Percentiles rank a stretch among this genome's conserved stretches.
Conservation (phyloP, 2,888 invertebrate species). For the Drosophila acutilabella region DNA sequence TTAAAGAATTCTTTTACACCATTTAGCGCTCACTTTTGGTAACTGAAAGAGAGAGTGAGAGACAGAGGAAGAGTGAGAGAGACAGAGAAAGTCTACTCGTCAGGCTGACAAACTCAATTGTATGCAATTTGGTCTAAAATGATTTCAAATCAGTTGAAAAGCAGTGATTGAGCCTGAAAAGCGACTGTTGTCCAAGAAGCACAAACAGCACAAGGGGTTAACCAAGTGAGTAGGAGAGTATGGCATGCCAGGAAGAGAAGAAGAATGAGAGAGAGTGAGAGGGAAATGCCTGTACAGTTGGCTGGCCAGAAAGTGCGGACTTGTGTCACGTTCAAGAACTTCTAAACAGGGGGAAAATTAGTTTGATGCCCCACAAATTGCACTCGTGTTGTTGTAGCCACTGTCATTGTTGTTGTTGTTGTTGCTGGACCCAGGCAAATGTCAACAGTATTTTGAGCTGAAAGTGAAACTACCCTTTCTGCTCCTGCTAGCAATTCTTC, state of each 20-base stretch:
- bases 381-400: conserved; percentile 6
- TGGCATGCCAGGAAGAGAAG: not conserved
- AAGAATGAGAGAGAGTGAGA: not conserved
- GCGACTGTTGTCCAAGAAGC: conserved; percentile 7
- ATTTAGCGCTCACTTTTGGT: not conserved
- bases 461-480: conserved; percentile 67
- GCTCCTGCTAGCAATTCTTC: not conserved
- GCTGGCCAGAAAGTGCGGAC: conserved; percentile 65
- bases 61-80: not conserved
- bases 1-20: not conserved
- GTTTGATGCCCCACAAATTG: conserved; percentile 63
- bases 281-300: conserved; percentile 36
- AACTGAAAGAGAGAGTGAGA: not conserved
- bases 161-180: conserved; percentile 36
- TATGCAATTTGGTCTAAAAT: conserved; percentile 77
- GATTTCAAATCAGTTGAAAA: conserved; percentile 75
- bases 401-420: conserved; percentile 1
- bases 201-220: not conserved
- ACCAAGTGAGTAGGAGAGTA: no score
- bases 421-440: conserved; percentile 43
- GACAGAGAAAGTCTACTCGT: not conserved
- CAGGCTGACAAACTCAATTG: conserved; percentile 68
- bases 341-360: conserved; percentile 77
- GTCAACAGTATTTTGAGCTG: conserved; percentile 74
- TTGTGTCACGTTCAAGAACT: conserved; percentile 80